These are phyloP conservation scores for Priocnemis perturbator DNA, from an alignment of 2,888 invertebrate genomes.

Conservation along the genomic window DNA sequence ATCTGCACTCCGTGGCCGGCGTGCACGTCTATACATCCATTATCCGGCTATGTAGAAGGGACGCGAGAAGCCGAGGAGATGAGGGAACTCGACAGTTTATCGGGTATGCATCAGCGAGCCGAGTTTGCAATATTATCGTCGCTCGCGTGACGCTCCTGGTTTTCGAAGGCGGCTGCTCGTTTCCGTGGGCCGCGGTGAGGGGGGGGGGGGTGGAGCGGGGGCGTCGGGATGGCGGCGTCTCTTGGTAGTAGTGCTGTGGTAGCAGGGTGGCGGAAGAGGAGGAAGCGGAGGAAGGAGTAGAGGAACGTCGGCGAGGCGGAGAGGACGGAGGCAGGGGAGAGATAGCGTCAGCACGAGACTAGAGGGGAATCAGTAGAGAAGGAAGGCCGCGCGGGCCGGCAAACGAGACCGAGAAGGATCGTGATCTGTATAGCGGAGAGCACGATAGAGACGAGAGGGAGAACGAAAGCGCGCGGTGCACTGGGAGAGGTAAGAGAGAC, in stretches of 20 bases:
- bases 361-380: neutral
- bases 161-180: conserved; percentile 52
- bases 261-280: conserved; percentile 21
- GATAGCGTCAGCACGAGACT: conserved; percentile 9
- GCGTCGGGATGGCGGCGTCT: conserved; percentile 22
- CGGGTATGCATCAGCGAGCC: conserved; percentile 57
- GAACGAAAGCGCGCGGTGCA: conserved; percentile 17
- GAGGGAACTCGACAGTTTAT: conserved; percentile 51
- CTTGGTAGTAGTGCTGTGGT: too few species aligned
- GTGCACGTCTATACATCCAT: too few species aligned
- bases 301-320: conserved; percentile 54
- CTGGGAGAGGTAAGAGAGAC: conserved; percentile 21
- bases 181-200: conserved; percentile 35
- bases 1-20: too few species aligned
- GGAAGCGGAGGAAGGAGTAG: conserved; percentile 11
- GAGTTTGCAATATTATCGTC: conserved; percentile 62
- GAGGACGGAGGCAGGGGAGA: conserved; percentile 24
- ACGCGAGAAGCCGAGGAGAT: conserved; percentile 4
- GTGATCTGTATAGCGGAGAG: neutral
- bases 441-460: conserved; percentile 2
- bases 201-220: conserved; percentile 39
- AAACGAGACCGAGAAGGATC: neutral
- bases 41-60: too few species aligned
- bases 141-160: conserved; percentile 62
- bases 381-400: conserved; percentile 5